These are phyloP conservation scores for Pharmacophagus antenor DNA, from an alignment of 2,888 invertebrate species.

Conservation along the genomic window DNA sequence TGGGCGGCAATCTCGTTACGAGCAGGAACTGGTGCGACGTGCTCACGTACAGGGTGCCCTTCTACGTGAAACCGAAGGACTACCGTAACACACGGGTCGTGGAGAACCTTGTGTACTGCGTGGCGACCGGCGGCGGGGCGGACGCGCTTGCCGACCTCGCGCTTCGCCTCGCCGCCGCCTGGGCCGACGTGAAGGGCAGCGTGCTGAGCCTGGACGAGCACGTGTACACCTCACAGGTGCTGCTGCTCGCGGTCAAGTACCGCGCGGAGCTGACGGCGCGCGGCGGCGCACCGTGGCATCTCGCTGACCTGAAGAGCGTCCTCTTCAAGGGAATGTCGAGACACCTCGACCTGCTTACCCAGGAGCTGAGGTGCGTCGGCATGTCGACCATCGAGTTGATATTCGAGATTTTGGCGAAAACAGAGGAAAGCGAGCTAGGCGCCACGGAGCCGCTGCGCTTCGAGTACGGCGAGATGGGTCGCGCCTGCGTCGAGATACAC, in stretches of 20 bases:
- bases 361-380: constrained; percentile 83
- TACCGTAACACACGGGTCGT: constrained; percentile 77
- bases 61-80: constrained; percentile 77
- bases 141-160: constrained; percentile 64
- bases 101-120: constrained; percentile 82
- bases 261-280: constrained; percentile 56
- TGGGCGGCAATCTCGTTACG: constrained; percentile 73
- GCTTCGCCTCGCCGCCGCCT: constrained; percentile 81
- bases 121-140: constrained; percentile 65
- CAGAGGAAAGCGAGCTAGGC: constrained; percentile 59
- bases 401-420: constrained; percentile 75
- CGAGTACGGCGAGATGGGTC: constrained; percentile 82
- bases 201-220: constrained; percentile 86
- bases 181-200: constrained; percentile 84
- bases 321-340: constrained; percentile 84
- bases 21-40: constrained; percentile 85
- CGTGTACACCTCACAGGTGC: constrained; percentile 84
- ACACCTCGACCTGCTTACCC: constrained; percentile 84
- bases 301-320: constrained; percentile 67
- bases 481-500: constrained; percentile 70
- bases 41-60: constrained; percentile 67
- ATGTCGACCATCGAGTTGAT: constrained; percentile 87
- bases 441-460: constrained; percentile 81
- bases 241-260: constrained; percentile 81
- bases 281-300: constrained; percentile 48